Evolutionary conservation across 64 coral and sea anemone species (phyloP), one percentile per base, ranked within the genome.

Genomic region (Pocillopora damicornis): DNA sequence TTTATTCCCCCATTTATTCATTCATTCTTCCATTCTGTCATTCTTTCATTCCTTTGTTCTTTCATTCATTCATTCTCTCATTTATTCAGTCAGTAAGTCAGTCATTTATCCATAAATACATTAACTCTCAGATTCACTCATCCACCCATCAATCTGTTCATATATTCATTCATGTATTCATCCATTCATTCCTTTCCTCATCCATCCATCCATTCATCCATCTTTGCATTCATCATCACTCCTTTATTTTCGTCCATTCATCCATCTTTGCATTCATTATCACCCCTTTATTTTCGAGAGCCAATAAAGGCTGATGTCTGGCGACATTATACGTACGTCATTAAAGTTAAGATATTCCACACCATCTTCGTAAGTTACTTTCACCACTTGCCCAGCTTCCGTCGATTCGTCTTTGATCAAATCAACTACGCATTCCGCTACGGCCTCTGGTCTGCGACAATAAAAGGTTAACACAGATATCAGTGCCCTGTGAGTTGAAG

Each of bases 361-460:
- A 73, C 94, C 91, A 73, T 96, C 60, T 79, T 97, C 91, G 26
- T 93, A 84, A 17, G 91, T 97, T 20, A 97, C 94, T 88, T 93
- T 97, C 15, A 97, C 82, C 57, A 97, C 86, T 51, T 93, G 91
- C 9, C 94, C 94, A 6, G 78, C 87, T 25, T 97, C 91, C 11
- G 74, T 45, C 42, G 42, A 51, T 51, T 97, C 94, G 61, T 97
- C 94, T 86, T 75, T 90, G 61, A 97, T 97, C 22, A 97, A 76
- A 77, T 93, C 84, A 30, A 93, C 76, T 18, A 97, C 80, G 35
- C 91, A 90, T 59, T 88, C 86, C 22, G 94, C 94, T 58, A 93
- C 94, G 0, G 63, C 80, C 60, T 93, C 64, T 12, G 94, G 88
- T 63, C 94, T 97, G 80, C 68, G 36, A 35, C 64, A 60, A 69